phyloP scores from a whole-genome alignment of 2,888 invertebrate genomes.

The Achlya flavicornis region DNA sequence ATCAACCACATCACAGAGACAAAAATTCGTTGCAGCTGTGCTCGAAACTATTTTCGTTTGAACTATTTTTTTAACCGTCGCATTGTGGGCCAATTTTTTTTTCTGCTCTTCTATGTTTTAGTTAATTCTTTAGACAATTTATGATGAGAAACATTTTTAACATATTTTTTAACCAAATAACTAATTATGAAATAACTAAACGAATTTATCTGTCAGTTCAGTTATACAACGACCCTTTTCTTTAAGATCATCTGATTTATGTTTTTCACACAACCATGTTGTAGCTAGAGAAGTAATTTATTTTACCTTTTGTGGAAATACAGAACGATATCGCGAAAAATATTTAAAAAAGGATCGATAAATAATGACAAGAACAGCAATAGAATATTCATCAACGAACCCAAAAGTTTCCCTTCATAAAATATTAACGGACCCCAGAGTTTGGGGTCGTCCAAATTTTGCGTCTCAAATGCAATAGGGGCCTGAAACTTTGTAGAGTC shows the following conservation, averaged over 20 bases:
- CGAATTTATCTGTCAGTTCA: no score
- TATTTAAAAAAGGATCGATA: background rate
- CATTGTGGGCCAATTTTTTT: conserved; percentile 2
- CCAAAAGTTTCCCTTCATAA: conserved; percentile 53
- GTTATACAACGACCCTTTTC: no score
- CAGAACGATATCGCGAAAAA: no score
- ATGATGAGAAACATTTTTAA: background rate
- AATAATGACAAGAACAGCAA: conserved; percentile 29
- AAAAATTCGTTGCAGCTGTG: background rate
- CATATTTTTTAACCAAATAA: background rate
- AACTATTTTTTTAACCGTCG: conserved; percentile 8
- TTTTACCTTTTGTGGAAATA: no score
- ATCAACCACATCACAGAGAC: background rate
- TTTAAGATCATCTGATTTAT: no score
- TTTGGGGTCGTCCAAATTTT: conserved; percentile 41
- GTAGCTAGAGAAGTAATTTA: no score
- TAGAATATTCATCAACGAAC: conserved; percentile 54
- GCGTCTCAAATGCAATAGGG: conserved; percentile 43
- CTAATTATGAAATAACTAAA: no score
- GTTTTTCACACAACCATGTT: no score
- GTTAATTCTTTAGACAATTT: background rate
- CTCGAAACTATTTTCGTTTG: conserved; percentile 1
- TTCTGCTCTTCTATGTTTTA: background rate
- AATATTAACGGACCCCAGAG: conserved; percentile 52
- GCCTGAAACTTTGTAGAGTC: conserved; percentile 43